Conservation (phyloP, 2,888 invertebrate species). For the Yponomeuta sedellus region DNA sequence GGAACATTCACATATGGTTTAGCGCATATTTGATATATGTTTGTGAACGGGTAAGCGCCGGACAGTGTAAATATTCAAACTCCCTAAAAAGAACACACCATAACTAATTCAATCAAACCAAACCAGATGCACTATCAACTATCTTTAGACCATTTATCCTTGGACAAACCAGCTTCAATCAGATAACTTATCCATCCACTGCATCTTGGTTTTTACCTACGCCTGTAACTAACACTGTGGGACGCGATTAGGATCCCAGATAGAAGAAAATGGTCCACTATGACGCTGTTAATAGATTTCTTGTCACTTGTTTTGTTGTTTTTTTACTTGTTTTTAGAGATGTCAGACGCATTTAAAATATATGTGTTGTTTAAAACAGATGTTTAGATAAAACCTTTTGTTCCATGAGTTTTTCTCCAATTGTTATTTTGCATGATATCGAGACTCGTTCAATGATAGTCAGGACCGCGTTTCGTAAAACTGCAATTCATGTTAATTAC, state of each 20-base stretch:
- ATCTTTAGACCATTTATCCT: not conserved
- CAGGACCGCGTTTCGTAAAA: too few species aligned
- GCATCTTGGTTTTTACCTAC: not conserved
- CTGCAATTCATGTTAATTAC: too few species aligned
- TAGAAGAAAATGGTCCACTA: not conserved
- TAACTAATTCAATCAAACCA: not conserved
- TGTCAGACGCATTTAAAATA: not conserved
- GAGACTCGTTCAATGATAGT: too few species aligned
- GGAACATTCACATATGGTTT: too few species aligned
- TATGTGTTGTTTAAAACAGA: too few species aligned
- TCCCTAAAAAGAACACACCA: not conserved
- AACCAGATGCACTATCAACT: not conserved
- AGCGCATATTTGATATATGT: too few species aligned
- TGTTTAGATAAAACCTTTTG: too few species aligned
- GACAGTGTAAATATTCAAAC: not conserved
- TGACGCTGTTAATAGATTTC: not conserved
- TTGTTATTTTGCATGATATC: not conserved
- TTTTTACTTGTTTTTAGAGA: not conserved
- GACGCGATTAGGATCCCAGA: not conserved
- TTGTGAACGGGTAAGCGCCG: not conserved
- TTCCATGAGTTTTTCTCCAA: too few species aligned
- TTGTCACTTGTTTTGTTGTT: not conserved
- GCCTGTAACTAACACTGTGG: constrained; percentile 1
- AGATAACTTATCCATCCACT: not conserved
- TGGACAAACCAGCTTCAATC: not conserved